Evolutionary conservation across 2,797 vertebrate species (phyloP).

Genomic region (Oceanodroma leucorhoa): DNA sequence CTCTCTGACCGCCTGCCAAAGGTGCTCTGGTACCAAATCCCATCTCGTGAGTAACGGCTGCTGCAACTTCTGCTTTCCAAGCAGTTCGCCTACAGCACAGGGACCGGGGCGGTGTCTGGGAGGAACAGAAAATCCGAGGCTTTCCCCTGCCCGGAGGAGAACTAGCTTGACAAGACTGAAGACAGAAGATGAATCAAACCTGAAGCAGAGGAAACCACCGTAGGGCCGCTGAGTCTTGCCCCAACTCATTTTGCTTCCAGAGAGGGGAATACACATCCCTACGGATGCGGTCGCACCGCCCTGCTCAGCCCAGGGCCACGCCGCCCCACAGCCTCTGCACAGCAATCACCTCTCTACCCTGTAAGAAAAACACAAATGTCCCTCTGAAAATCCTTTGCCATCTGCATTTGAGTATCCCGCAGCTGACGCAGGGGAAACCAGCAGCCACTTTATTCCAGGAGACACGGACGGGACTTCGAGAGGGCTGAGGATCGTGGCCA

Average conservation of each 20-base stretch:
- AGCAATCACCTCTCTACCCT: not conserved
- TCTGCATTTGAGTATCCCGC: rapidly evolving
- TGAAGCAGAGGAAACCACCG: not conserved
- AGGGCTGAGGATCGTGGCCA: not conserved
- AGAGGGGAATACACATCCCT: rapidly evolving
- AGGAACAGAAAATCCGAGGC: not conserved
- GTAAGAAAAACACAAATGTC: not conserved
- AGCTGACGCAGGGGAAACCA: not conserved
- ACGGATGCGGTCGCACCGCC: rapidly evolving
- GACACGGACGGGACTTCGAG: not conserved
- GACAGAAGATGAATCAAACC: not conserved
- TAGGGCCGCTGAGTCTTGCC: not conserved
- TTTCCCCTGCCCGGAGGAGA: not conserved
- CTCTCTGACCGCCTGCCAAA: not conserved
- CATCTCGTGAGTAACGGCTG: not conserved
- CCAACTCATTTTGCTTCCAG: not conserved
- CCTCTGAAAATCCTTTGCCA: not conserved
- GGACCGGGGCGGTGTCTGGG: rapidly evolving
- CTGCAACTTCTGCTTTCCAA: rapidly evolving
- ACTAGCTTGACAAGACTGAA: not conserved
- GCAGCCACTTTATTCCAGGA: not conserved
- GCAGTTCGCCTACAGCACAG: not conserved
- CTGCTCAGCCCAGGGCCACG: not conserved
- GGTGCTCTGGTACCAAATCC: rapidly evolving
- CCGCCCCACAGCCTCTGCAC: not conserved